These are phyloP conservation scores for Lepidochitona cinerea DNA, from an alignment of 2,888 invertebrate species.

Conservation along the genomic window DNA sequence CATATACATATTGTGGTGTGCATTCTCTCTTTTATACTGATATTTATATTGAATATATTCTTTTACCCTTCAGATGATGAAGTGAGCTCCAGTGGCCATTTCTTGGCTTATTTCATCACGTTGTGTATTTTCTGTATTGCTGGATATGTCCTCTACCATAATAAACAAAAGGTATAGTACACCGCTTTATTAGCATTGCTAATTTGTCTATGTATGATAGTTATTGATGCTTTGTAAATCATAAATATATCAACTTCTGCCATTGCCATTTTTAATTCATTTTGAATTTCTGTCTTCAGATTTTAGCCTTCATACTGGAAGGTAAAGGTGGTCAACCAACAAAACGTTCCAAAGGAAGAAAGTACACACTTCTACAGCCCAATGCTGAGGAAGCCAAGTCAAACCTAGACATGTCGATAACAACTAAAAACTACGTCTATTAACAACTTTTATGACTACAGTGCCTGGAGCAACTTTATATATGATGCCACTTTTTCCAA, in stretches of 20 bases:
- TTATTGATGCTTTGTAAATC: background rate
- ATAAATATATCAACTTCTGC: background rate
- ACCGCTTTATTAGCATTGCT: too few species aligned
- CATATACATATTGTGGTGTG: too few species aligned
- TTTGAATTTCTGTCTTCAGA: conserved; percentile 71
- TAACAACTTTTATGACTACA: too few species aligned
- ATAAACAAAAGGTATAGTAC: conserved; percentile 77
- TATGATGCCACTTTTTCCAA: too few species aligned
- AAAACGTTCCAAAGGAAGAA: conserved; percentile 68
- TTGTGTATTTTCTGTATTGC: conserved; percentile 76
- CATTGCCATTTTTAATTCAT: too few species aligned
- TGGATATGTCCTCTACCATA: conserved; percentile 77
- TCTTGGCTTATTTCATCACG: conserved; percentile 80
- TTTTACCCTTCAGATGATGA: too few species aligned
- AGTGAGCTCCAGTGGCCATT: conserved; percentile 71
- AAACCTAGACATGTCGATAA: conserved; percentile 32
- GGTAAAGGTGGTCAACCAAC: conserved; percentile 67
- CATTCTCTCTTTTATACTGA: too few species aligned
- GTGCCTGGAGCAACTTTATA: too few species aligned
- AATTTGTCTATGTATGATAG: too few species aligned
- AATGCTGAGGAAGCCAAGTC: conserved; percentile 46
- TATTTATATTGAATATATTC: too few species aligned
- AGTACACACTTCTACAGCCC: conserved; percentile 48
- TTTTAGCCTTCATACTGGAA: conserved; percentile 78
- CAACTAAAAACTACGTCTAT: conserved; percentile 40